Conservation (phyloP, 2,888 invertebrate genomes). For the Ormyrus thymus region DNA sequence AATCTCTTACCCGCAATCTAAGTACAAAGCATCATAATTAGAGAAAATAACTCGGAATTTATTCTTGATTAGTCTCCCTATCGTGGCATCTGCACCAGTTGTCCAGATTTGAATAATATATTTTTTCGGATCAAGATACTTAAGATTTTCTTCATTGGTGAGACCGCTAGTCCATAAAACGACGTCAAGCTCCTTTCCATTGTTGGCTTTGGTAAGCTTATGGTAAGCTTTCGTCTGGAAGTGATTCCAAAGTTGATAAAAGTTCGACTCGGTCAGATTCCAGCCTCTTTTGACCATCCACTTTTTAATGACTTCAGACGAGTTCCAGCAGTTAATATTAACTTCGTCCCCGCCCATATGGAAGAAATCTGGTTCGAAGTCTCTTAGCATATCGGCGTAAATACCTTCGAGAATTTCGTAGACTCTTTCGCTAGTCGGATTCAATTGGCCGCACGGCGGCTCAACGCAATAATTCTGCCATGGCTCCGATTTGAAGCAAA, state of each 20-base stretch:
- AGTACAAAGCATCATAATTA: constrained; percentile 90
- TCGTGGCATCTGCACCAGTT: constrained; percentile 79
- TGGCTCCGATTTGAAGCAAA: constrained; percentile 80
- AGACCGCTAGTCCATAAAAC: constrained; percentile 90
- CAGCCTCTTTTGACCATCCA: constrained; percentile 83
- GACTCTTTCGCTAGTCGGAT: constrained; percentile 83
- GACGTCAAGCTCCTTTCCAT: constrained; percentile 79
- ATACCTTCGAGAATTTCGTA: constrained; percentile 84
- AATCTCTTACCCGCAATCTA: constrained; percentile 84
- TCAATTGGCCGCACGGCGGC: constrained; percentile 90
- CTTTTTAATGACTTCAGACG: constrained; percentile 80
- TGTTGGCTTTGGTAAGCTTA: constrained; percentile 77
- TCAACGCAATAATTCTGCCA: constrained; percentile 85
- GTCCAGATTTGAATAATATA: constrained; percentile 93
- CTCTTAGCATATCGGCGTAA: constrained; percentile 84
- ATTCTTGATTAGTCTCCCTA: constrained; percentile 81
- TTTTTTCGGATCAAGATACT: constrained; percentile 82
- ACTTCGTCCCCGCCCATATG: constrained; percentile 94
- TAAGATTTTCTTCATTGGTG: constrained; percentile 81
- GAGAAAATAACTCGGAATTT: constrained; percentile 88
- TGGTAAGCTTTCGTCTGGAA: constrained; percentile 84
- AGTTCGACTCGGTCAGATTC: constrained; percentile 76
- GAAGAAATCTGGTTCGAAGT: constrained; percentile 85
- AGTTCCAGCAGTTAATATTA: constrained; percentile 84
- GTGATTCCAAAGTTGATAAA: constrained; percentile 68